phyloP scores from a whole-genome alignment of 2,888 invertebrate genomes.

The Platycheirus rosarum region DNA sequence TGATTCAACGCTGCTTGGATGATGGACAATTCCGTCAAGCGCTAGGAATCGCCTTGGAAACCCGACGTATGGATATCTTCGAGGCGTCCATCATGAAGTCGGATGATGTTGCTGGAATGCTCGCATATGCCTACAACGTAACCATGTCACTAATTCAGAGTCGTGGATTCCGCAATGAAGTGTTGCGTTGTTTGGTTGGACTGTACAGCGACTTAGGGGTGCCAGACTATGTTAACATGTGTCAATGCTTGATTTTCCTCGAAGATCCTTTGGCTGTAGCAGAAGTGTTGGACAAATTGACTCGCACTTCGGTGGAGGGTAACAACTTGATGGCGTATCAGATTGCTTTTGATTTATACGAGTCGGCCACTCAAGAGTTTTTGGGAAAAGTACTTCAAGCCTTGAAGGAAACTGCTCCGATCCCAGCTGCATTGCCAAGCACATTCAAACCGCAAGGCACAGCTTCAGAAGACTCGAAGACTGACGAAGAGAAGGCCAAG shows the following conservation, averaged over 20 bases:
- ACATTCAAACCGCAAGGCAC: constrained; percentile 89
- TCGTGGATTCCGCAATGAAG: constrained; percentile 94
- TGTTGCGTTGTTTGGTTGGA: constrained; percentile 93
- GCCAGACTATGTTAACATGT: constrained; percentile 99
- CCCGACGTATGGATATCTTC: constrained; percentile 98
- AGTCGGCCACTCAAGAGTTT: constrained; percentile 99
- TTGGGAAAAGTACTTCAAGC: constrained; percentile 93
- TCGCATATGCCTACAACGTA: constrained; percentile 97
- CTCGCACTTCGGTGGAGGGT: constrained; percentile 88
- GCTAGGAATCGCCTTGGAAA: constrained; percentile 97
- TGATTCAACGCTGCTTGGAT: constrained; percentile 97
- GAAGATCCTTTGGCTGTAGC: constrained; percentile 97
- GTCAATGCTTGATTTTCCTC: constrained; percentile 97
- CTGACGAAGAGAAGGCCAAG: constrained; percentile 77
- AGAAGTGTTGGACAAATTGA: constrained; percentile 94
- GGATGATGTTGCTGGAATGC: constrained; percentile 94
- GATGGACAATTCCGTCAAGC: constrained; percentile 98
- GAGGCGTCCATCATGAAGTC: constrained; percentile 95
- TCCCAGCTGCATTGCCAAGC: constrained; percentile 89
- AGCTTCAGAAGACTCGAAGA: constrained; percentile 77
- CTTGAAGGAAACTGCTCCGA: constrained; percentile 90
- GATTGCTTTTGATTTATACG: constrained; percentile 99
- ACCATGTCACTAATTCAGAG: constrained; percentile 98
- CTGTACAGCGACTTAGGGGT: constrained; percentile 94
- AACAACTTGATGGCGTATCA: constrained; percentile 98